Evolutionary conservation across 2,113 vertebrate species (phyloP).

Genomic region (Sylvilagus bachmani): DNA sequence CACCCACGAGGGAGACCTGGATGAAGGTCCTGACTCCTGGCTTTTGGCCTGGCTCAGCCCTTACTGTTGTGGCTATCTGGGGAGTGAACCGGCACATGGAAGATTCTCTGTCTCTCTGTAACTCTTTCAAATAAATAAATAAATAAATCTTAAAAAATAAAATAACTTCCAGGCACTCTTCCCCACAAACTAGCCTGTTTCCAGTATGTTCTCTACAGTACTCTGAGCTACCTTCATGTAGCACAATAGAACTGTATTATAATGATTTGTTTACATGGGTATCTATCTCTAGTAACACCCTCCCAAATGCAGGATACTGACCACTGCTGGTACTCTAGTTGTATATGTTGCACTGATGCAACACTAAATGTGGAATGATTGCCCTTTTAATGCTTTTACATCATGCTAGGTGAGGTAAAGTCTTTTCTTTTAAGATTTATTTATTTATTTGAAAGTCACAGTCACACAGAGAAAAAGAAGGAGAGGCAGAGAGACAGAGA

Average conservation of each 20-base stretch:
- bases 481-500: too few species aligned
- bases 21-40: too few species aligned
- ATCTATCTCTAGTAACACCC: not conserved
- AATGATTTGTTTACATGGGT: constrained; percentile 8
- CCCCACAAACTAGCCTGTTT: not conserved
- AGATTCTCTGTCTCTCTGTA: too few species aligned
- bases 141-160: too few species aligned
- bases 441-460: too few species aligned
- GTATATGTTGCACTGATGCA: not conserved
- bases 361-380: constrained; percentile 15
- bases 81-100: too few species aligned
- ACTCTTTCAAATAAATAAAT: too few species aligned
- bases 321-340: not conserved
- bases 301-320: not conserved
- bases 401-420: not conserved
- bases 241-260: not conserved
- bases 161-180: not conserved
- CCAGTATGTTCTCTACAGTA: not conserved
- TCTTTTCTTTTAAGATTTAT: not conserved
- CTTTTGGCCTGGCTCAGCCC: too few species aligned
- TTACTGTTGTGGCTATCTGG: too few species aligned
- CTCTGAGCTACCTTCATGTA: not conserved
- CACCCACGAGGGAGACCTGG: too few species aligned
- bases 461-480: too few species aligned
- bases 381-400: not conserved